Percentiles rank a stretch among this genome's conserved stretches.
Evolutionary conservation across 2,113 vertebrate genomes (phyloP).

Genomic region (Smithornis capensis): DNA sequence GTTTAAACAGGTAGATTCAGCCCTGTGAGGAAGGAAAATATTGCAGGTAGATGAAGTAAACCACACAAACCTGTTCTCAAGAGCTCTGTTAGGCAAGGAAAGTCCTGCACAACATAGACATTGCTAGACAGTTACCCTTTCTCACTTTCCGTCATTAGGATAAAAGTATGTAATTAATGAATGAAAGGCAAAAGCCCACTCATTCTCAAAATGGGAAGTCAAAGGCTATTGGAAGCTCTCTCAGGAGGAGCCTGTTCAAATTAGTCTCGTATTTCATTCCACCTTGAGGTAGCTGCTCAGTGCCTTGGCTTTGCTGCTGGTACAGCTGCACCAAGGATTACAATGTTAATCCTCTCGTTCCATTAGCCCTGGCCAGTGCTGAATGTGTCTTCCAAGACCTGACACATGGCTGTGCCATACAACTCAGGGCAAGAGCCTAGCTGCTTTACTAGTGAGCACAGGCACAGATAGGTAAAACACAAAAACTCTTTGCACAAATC

Average conservation of each 20-base stretch:
- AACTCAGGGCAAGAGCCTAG: background rate
- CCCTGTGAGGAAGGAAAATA: background rate
- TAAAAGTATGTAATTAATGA: background rate
- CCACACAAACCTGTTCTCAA: background rate
- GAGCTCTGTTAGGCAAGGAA: background rate
- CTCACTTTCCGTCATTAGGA: background rate
- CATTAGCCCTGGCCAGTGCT: background rate
- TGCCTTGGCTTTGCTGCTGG: background rate
- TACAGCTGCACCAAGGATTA: background rate
- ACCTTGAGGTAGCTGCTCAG: background rate
- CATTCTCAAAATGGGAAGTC: background rate
- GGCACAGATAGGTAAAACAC: background rate
- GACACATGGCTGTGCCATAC: background rate
- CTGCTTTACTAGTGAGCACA: background rate
- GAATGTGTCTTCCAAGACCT: background rate
- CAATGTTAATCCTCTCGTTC: background rate
- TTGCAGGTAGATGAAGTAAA: background rate
- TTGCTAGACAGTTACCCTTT: background rate
- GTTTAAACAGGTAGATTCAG: background rate
- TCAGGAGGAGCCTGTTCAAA: background rate
- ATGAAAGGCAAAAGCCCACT: background rate
- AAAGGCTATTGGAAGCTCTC: background rate
- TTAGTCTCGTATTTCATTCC: background rate
- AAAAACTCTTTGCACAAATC: background rate
- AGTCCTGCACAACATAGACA: background rate